phyloP scores from a whole-genome alignment of 2,888 invertebrate species.

The Carpatolechia fugitivella region DNA sequence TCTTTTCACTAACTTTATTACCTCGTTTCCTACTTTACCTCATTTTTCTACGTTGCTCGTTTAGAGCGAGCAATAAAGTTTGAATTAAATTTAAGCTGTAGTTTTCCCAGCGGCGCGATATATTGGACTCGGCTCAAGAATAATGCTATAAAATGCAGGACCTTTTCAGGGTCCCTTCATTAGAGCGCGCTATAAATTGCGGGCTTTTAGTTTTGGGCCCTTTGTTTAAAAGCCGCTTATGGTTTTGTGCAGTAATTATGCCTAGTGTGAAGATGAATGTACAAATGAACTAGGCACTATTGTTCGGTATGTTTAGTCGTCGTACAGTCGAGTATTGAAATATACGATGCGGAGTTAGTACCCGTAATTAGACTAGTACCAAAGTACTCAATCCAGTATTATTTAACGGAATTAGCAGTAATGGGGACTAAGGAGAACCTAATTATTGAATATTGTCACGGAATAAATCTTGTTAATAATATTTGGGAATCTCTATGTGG shows the following conservation, averaged over 20 bases:
- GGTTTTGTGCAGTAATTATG: conserved; percentile 13
- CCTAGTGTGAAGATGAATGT: conserved; percentile 7
- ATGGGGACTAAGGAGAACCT: too few relatives aligned
- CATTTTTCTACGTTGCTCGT: conserved; percentile 23
- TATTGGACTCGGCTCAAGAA: conserved; percentile 25
- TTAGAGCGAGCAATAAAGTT: conserved; percentile 41
- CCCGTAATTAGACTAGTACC: too few relatives aligned
- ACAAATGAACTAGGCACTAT: background rate
- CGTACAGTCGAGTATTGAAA: background rate
- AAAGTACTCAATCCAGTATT: too few relatives aligned
- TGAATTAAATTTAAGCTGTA: conserved; percentile 46
- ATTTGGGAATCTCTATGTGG: too few relatives aligned
- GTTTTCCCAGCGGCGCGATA: conserved; percentile 36
- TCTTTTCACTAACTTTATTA: conserved; percentile 5
- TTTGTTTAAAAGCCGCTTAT: conserved; percentile 15
- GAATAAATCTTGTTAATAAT: too few relatives aligned
- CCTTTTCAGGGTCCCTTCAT: conserved; percentile 41
- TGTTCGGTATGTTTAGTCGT: background rate
- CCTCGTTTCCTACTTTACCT: conserved; percentile 16
- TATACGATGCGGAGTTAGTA: too few relatives aligned
- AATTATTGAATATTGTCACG: too few relatives aligned
- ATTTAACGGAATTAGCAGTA: too few relatives aligned
- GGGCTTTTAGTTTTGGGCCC: conserved; percentile 32
- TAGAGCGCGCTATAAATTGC: conserved; percentile 45
- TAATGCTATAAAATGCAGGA: conserved; percentile 43